A percentile compares a stretch with the other conserved stretches of the same genome.
These are phyloP conservation scores for Caenorhabditis zanzibari DNA, from an alignment of 2,888 invertebrate genomes.

Conservation along the genomic window DNA sequence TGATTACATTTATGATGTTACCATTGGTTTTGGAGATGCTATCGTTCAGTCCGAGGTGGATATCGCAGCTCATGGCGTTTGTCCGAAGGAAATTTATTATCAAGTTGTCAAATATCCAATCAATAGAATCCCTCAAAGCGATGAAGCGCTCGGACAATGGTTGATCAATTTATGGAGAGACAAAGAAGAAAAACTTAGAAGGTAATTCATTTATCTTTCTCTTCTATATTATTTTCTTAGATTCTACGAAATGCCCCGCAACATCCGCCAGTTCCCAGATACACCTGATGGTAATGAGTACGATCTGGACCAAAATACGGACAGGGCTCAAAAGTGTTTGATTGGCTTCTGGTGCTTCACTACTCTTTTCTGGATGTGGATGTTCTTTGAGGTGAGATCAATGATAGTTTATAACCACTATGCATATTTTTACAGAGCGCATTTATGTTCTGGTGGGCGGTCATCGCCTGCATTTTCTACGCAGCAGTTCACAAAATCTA, in stretches of 20 bases:
- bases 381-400: conserved; percentile 67
- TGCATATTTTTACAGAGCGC: too few relatives aligned
- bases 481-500: conserved; percentile 66
- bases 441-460: conserved; percentile 68
- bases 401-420: too few relatives aligned
- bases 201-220: conserved; percentile 27
- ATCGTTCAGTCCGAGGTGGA: conserved; percentile 90
- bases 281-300: conserved; percentile 60
- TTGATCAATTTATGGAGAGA: conserved; percentile 83
- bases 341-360: conserved; percentile 77
- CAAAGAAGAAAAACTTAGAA: conserved; percentile 84
- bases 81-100: conserved; percentile 90
- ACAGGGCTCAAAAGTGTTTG: conserved; percentile 69
- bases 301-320: conserved; percentile 61
- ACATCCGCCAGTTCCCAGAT: conserved; percentile 60
- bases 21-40: conserved; percentile 89
- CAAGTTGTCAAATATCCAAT: conserved; percentile 84
- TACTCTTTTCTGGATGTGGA: conserved; percentile 77
- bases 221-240: conserved; percentile 1
- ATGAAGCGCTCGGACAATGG: conserved; percentile 83
- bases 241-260: conserved; percentile 67
- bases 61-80: conserved; percentile 87
- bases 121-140: conserved; percentile 79
- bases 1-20: conserved; percentile 90
- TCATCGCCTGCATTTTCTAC: conserved; percentile 66